These are phyloP conservation scores for Diplogasteroides magnus DNA, from an alignment of 1,140 invertebrate genomes.

Conservation along the genomic window DNA sequence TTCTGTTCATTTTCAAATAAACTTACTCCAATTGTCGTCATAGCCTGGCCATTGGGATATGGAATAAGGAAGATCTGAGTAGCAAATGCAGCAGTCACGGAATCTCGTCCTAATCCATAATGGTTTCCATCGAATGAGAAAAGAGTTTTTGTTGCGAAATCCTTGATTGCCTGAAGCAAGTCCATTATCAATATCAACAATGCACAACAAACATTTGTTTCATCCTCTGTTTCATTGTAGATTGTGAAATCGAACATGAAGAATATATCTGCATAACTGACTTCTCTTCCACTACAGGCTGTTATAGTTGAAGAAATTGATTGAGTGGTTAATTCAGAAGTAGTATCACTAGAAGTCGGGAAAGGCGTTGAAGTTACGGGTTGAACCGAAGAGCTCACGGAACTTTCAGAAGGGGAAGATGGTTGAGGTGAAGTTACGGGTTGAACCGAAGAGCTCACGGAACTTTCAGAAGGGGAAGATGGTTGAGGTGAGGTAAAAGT, in stretches of 20 bases:
- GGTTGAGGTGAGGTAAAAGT: background rate
- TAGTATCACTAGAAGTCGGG: background rate
- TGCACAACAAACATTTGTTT: background rate
- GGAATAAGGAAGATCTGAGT: background rate
- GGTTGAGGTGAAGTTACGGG: background rate
- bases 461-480: background rate
- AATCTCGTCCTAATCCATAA: background rate
- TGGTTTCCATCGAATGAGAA: background rate
- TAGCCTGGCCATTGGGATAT: background rate
- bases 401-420: background rate
- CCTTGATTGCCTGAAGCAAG: background rate
- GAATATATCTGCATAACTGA: background rate
- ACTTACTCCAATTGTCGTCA: too few species aligned
- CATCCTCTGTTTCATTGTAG: background rate
- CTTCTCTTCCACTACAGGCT: conserved; percentile 1
- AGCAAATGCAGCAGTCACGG: background rate
- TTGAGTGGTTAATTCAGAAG: background rate
- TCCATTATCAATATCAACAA: background rate
- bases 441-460: background rate
- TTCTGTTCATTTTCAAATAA: too few species aligned
- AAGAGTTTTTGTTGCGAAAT: background rate
- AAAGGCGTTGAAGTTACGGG: background rate
- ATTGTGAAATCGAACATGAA: background rate
- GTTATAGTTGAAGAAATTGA: background rate
- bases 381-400: background rate